Conservation (phyloP, 2,888 invertebrate genomes). For the Clusia tigrina region DNA sequence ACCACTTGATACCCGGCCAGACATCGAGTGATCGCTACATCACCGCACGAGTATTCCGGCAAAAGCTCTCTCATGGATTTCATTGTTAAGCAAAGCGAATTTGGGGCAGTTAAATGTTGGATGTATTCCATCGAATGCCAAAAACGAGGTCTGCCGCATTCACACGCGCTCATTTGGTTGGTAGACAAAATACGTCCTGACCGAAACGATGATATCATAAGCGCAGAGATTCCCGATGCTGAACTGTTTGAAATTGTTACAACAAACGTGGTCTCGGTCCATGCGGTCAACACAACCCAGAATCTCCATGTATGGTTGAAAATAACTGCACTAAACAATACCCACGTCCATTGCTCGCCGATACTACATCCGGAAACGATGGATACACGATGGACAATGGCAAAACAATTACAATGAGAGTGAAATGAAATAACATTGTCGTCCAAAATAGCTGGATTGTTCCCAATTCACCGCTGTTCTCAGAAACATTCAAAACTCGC, state of each 20-base stretch:
- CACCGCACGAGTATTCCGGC: too few relatives aligned
- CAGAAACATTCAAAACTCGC: constrained; percentile 43
- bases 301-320: constrained; percentile 24
- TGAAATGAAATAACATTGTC: constrained; percentile 26
- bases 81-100: too few relatives aligned
- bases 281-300: constrained; percentile 42
- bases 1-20: too few relatives aligned
- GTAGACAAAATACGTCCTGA: constrained; percentile 15
- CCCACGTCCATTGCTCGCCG: constrained; percentile 20
- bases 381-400: constrained; percentile 37
- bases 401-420: constrained; percentile 25
- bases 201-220: constrained; percentile 21
- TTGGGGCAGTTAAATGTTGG: too few relatives aligned
- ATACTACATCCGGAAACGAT: constrained; percentile 45
- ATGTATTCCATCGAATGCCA: too few relatives aligned
- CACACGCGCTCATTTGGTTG: too few relatives aligned
- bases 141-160: too few relatives aligned
- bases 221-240: too few relatives aligned
- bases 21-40: too few relatives aligned
- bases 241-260: constrained; percentile 41
- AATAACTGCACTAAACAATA: constrained; percentile 24
- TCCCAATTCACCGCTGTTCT: constrained; percentile 50
- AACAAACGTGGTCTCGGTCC: constrained; percentile 54
- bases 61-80: too few relatives aligned
- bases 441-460: constrained; percentile 55